Conservation (phyloP, 2,888 invertebrate genomes). For the Chorisops tibialis region DNA sequence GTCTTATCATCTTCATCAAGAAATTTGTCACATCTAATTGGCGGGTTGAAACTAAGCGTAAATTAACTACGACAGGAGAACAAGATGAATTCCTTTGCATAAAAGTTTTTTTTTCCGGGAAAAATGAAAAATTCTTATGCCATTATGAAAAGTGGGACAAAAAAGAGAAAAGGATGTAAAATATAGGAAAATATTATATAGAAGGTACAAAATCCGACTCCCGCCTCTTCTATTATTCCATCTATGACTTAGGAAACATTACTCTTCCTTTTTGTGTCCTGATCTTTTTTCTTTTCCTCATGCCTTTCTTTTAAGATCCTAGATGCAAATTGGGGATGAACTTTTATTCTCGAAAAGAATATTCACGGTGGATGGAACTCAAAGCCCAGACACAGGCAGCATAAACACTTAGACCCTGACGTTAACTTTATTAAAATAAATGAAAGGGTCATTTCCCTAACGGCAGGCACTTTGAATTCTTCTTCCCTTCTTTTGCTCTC, state of each 20-base stretch:
- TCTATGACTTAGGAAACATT: conserved; percentile 23
- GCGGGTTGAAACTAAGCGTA: conserved; percentile 29
- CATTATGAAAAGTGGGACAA: neutral
- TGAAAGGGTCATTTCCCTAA: conserved; percentile 32
- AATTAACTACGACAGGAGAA: conserved; percentile 31
- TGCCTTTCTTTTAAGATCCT: conserved; percentile 14
- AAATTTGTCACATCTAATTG: conserved; percentile 34
- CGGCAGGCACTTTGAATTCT: conserved; percentile 23
- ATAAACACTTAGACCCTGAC: conserved; percentile 18
- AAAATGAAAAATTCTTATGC: conserved; percentile 28
- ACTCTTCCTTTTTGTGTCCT: conserved; percentile 19
- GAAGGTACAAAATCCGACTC: neutral
- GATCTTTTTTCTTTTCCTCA: conserved; percentile 12
- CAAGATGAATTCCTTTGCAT: conserved; percentile 31
- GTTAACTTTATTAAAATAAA: conserved; percentile 34
- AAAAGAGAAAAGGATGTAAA: neutral
- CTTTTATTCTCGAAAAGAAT: conserved; percentile 21
- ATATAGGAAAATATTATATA: neutral
- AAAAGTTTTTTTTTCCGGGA: conserved; percentile 27
- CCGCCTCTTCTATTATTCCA: neutral
- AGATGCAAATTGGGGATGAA: conserved; percentile 33
- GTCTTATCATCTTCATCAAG: conserved; percentile 29
- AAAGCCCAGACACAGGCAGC: conserved; percentile 6
- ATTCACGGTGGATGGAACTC: conserved; percentile 21
- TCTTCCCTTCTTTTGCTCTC: neutral